A percentile compares a stretch with the other conserved stretches of the same genome.
Evolutionary conservation across 2,797 vertebrate species (phyloP).

Genomic region (Acanthurus tractus): DNA sequence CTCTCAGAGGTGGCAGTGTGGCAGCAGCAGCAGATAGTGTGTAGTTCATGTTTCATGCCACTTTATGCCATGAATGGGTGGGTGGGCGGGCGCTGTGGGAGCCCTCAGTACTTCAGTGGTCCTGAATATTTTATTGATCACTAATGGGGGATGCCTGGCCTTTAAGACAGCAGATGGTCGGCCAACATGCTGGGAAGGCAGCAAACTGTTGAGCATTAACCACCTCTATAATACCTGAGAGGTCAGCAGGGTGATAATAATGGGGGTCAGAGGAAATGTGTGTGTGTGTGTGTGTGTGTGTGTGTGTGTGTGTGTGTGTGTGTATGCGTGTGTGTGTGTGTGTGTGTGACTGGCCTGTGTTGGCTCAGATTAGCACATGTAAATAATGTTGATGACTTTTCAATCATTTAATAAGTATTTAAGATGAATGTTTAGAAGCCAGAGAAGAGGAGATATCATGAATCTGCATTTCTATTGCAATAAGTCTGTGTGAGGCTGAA

Average conservation of each 20-base stretch:
- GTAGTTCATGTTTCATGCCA: neutral
- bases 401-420: neutral
- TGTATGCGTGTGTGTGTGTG: too few species aligned
- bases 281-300: neutral
- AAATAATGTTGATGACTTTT: constrained; percentile 1
- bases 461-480: neutral
- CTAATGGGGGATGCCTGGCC: constrained; percentile 30
- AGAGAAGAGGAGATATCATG: neutral
- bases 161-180: constrained; percentile 58
- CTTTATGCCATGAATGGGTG: neutral
- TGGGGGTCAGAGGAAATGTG: neutral
- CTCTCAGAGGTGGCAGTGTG: neutral
- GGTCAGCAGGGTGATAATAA: constrained; percentile 36
- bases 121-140: constrained; percentile 62
- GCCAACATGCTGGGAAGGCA: constrained; percentile 24
- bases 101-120: constrained; percentile 17
- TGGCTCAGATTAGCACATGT: neutral
- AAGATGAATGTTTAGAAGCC: neutral
- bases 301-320: neutral
- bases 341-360: neutral
- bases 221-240: constrained; percentile 28
- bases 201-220: constrained; percentile 48
- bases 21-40: constrained; percentile 20
- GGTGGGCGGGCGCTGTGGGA: neutral
- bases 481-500: neutral